A percentile compares a stretch with the other conserved stretches of the same genome.
These are phyloP conservation scores for Lordiphosa clarofinis DNA, from an alignment of 1,140 invertebrate species.

Conservation along the genomic window DNA sequence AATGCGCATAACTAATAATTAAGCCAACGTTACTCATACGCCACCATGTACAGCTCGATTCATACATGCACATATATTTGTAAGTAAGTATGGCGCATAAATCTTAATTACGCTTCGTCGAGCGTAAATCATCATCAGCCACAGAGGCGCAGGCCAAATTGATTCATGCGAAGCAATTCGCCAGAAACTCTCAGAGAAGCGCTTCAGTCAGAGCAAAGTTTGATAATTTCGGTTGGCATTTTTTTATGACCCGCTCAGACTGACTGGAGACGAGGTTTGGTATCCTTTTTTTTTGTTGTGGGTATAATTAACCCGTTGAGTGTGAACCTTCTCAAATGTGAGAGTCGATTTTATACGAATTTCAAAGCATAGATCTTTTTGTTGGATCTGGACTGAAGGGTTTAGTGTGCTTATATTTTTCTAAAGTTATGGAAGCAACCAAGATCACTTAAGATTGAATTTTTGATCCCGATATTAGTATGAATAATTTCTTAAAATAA, in stretches of 20 bases:
- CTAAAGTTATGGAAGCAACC: too few species aligned
- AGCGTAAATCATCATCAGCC: slow-evolving; percentile 75
- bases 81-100: slow-evolving; percentile 58
- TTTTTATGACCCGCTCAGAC: slow-evolving; percentile 58
- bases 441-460: too few species aligned
- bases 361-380: too few species aligned
- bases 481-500: too few species aligned
- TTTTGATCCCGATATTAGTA: too few species aligned
- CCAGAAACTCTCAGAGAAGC: slow-evolving; percentile 22
- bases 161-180: slow-evolving; percentile 47
- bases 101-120: slow-evolving; percentile 74
- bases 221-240: slow-evolving; percentile 56
- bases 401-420: too few species aligned
- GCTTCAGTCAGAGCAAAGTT: slow-evolving; percentile 30
- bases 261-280: slow-evolving; percentile 30
- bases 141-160: slow-evolving; percentile 41
- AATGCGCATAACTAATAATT: slow-evolving; percentile 75
- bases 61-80: slow-evolving; percentile 23
- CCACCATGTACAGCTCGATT: slow-evolving; percentile 28
- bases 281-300: not conserved
- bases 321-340: not conserved
- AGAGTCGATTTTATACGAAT: too few species aligned
- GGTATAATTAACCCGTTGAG: slow-evolving; percentile 20
- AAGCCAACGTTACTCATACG: slow-evolving; percentile 42
- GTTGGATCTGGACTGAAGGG: too few species aligned